Evolutionary conservation across 2,888 invertebrate species (phyloP).

Genomic region (Lasioglossum malachurum): DNA sequence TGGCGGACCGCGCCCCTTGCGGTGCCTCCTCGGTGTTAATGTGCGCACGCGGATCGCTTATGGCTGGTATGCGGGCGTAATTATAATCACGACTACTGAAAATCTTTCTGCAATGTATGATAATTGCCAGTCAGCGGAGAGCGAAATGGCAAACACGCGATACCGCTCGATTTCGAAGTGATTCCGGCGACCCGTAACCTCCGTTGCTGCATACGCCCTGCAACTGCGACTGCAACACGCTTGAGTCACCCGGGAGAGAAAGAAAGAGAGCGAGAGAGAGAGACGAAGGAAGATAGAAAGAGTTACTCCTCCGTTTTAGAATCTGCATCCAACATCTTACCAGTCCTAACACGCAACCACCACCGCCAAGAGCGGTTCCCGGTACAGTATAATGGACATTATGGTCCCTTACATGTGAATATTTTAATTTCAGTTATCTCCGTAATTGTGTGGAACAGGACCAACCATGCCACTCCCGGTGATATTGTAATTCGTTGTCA

Average conservation of each 20-base stretch:
- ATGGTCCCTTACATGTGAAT: neutral
- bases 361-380: neutral
- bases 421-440: constrained; percentile 1
- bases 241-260: neutral
- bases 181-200: constrained; percentile 50
- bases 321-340: constrained; percentile 19
- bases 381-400: neutral
- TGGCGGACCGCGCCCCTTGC: constrained; percentile 33
- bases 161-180: constrained; percentile 56
- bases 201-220: constrained; percentile 30
- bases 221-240: constrained; percentile 15
- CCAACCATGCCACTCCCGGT: neutral
- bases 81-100: constrained; percentile 59
- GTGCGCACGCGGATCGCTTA: constrained; percentile 42
- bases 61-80: constrained; percentile 52
- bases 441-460: neutral
- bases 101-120: constrained; percentile 46
- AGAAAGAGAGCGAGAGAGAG: neutral
- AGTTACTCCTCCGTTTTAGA: constrained; percentile 26
- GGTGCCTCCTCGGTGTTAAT: constrained; percentile 48
- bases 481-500: neutral
- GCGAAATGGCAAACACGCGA: constrained; percentile 45
- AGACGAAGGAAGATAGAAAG: neutral
- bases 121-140: constrained; percentile 47
- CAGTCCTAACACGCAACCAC: constrained; percentile 18